Evolutionary conservation across 2,113 vertebrate species (phyloP), one percentile per base, ranked within the genome.

Genomic region (Micronisus gabar): DNA sequence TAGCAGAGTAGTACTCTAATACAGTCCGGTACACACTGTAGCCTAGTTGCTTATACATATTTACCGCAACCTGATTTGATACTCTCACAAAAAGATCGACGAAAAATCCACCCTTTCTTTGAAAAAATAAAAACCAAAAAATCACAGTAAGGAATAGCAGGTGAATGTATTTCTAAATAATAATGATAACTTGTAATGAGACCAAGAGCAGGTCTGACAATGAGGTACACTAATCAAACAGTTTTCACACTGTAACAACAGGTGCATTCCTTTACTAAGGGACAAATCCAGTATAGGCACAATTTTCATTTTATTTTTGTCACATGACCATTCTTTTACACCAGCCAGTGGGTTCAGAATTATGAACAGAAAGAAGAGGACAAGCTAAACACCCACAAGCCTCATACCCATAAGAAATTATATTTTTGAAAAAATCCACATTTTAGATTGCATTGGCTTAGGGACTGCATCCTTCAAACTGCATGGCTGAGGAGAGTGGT

Each of bases 11-110:
- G 96, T 99, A 99, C 94, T 99, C 99, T 27, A 99, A 98, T 15
- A 99, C 99, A 0, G 99, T 99, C 84, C 99, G 98, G 97, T 99
- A 99, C 5, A 99, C 99, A 2, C 99, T 99, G 98, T 99, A 99
- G 90, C 99, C 99, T 32, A 99, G 94, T 73, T 99, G 99, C 70
- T 99, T 99, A 92, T 99, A 99, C 99, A 99, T 99, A 97, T 99
- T 99, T 45, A 99, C 99, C 1, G 99, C 99, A 84, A 99, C 99
- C 85, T 99, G 99, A 97, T 99, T 99, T 63, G 99, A 99, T 6
- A 99, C 99, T 75, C 99, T 98, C 71, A 99, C 99, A 41, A 99
- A 99, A 34, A 99, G 99, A 90, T 99, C 99, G 5, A 99, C 99
- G 34, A 99, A 99, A 98, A 99, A 99, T 34, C 99, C 99, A 41